A percentile compares a stretch with the other conserved stretches of the same genome.
Conservation (phyloP, 2,888 invertebrate genomes). For the Euproctis similis region DNA sequence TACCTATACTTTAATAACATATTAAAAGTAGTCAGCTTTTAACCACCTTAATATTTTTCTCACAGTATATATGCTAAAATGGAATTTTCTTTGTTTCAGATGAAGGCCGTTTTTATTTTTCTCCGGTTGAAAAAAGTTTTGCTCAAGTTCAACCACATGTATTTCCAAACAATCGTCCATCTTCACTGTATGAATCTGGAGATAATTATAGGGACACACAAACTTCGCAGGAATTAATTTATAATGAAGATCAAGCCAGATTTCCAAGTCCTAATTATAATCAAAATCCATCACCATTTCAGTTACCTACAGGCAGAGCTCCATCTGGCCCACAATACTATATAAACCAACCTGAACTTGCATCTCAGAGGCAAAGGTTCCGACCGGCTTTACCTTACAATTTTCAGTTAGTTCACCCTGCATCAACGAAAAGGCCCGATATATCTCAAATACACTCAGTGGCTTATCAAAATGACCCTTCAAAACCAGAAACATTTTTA, state of each 20-base stretch:
- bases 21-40: no score
- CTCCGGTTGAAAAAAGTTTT: constrained; percentile 69
- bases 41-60: no score
- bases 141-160: constrained; percentile 71
- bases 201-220: constrained; percentile 52
- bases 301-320: constrained; percentile 65
- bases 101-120: constrained; percentile 65
- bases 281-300: constrained; percentile 69
- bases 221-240: constrained; percentile 47
- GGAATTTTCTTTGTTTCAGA: constrained; percentile 48
- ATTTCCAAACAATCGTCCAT: constrained; percentile 54
- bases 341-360: constrained; percentile 65
- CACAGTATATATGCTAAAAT: neutral
- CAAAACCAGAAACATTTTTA: constrained; percentile 78
- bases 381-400: constrained; percentile 62
- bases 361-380: constrained; percentile 54
- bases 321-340: constrained; percentile 63
- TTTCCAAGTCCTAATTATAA: constrained; percentile 68
- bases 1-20: no score
- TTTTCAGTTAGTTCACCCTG: constrained; percentile 62
- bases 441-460: constrained; percentile 74
- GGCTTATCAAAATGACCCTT: constrained; percentile 75
- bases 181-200: constrained; percentile 55
- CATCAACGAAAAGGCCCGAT: constrained; percentile 74
- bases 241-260: constrained; percentile 52